Base-by-base conservation (phyloP, 2,888 invertebrate species). In the Agapostemon virescens region DNA sequence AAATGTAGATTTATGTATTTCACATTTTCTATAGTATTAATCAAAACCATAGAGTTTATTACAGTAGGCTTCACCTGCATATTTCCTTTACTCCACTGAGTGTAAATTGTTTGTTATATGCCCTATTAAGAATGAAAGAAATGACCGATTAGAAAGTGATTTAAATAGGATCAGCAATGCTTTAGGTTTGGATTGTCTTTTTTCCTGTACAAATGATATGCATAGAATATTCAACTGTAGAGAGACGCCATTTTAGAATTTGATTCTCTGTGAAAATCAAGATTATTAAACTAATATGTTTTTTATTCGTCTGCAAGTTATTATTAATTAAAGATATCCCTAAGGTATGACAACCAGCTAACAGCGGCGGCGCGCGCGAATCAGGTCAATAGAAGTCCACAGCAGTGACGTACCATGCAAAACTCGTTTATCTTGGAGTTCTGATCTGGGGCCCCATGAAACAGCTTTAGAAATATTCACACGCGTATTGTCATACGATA, bases 381-480 rank as follows among this genome's bases (percentile, higher is more conserved):
- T 55, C 55, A 26, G 55, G 55, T 55, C 55, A 55, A 55, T 55
- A 55, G 26, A 26, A 55, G 55, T 61, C 42, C 15, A 52, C 68
- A n/a, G 26, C 55, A 55, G 55, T 55, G 55, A 26, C 26, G 55
- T 55, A 55, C 55, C 55, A 26, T 26, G 55, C 26, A 55, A 26
- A 55, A 55, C 23, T 26, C 26, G 15, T 5, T 17, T 17, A 26
- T 26, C 55, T 26, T 26, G 55, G 17, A 26, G 17, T 6, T 17
- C 15, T 26, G 26, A 55, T 26, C 6, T 15, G 55, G 23, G 55
- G 26, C 15, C 15, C 26, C 5, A 15, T 26, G 55, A 15, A 55
- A 55, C 15, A 23, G 23, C 23, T 52, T 13, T 26, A 15, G 15
- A 55, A 26, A 55, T 2, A 26, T 15, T 17, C 6, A 7, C 5